Evolutionary conservation across 2,113 vertebrate species (phyloP).

Genomic region (Cephalophus harveyi): DNA sequence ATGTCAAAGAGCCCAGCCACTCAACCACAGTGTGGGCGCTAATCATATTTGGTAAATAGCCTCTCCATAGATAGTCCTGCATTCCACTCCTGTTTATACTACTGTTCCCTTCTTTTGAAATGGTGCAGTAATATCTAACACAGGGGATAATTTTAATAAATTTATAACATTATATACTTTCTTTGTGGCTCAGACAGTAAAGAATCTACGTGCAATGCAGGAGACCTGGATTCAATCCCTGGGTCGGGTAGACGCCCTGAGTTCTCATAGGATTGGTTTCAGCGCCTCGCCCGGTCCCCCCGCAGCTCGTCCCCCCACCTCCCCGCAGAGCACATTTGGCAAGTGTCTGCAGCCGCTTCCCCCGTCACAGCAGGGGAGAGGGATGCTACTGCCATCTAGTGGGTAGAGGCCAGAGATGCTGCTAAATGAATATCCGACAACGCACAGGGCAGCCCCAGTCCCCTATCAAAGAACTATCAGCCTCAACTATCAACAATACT

Average conservation of each 20-base stretch:
- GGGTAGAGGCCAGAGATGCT: not conserved
- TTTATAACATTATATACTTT: no score
- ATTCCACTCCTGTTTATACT: not conserved
- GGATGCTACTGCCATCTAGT: not conserved
- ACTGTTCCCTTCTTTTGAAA: not conserved
- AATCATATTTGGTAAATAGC: accelerated
- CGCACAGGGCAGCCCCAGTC: not conserved
- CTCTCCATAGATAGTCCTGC: not conserved
- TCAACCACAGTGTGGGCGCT: no score
- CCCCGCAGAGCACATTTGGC: not conserved
- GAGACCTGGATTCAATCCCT: no score
- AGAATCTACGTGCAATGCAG: no score
- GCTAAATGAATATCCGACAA: not conserved
- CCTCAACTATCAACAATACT: not conserved
- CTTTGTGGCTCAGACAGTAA: no score
- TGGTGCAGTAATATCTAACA: no score
- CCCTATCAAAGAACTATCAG: not conserved
- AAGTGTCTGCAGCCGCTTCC: not conserved
- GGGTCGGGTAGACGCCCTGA: no score
- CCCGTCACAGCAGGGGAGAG: no score
- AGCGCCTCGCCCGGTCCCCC: no score
- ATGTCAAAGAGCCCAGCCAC: not conserved
- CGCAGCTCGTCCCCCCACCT: accelerated
- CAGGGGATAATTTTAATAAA: no score
- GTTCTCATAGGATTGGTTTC: no score